phyloP scores from a whole-genome alignment of 2,888 invertebrate species.

The Meganola albula region DNA sequence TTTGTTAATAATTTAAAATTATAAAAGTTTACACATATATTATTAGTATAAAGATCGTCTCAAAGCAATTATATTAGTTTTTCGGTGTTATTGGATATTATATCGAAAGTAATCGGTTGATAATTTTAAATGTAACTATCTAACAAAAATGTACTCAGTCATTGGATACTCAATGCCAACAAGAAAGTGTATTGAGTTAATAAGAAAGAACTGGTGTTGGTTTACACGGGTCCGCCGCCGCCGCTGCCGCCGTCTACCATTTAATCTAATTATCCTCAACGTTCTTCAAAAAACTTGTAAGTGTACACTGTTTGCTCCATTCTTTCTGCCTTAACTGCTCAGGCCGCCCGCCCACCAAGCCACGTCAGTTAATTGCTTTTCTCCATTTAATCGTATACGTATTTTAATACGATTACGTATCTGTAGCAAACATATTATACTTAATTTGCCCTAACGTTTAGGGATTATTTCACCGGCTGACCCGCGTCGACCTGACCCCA shows the following conservation, averaged over 20 bases:
- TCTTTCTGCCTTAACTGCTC: conserved; percentile 39
- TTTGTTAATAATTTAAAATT: too few species aligned
- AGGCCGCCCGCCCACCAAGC: conserved; percentile 37
- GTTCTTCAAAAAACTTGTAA: conserved; percentile 57
- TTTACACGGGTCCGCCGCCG: conserved; percentile 15
- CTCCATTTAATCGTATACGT: conserved; percentile 44
- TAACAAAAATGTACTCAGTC: conserved; percentile 12
- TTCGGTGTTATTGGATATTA: too few species aligned
- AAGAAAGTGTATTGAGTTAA: conserved; percentile 23
- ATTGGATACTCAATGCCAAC: conserved; percentile 23
- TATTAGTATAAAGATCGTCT: too few species aligned
- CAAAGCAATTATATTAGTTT: too few species aligned
- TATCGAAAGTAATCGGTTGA: too few species aligned
- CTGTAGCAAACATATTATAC: conserved; percentile 33
- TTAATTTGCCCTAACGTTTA: conserved; percentile 42
- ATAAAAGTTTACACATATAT: too few species aligned
- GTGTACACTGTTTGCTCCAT: conserved; percentile 50
- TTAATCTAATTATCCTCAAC: conserved; percentile 65
- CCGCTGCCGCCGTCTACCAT: conserved; percentile 33
- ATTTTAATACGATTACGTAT: conserved; percentile 29
- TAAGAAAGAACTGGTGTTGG: conserved; percentile 33
- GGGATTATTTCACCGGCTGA: conserved; percentile 56
- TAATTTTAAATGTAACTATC: conserved; percentile 7
- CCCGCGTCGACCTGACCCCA: conserved; percentile 57
- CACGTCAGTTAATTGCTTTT: conserved; percentile 42